phyloP scores from a whole-genome alignment of 2,888 invertebrate species.

The Geotrupes spiniger region DNA sequence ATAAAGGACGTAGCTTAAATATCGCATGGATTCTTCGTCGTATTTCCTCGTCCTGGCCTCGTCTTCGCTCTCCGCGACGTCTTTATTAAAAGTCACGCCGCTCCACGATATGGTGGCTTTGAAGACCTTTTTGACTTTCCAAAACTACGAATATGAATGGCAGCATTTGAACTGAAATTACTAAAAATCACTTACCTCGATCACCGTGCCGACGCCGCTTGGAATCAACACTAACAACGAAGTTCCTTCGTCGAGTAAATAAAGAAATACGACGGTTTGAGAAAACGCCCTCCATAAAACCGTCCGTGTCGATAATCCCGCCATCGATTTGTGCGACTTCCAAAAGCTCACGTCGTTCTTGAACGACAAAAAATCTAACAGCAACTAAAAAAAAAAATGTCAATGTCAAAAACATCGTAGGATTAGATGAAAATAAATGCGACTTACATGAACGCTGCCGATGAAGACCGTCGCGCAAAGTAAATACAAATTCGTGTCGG shows the following conservation, averaged over 20 bases:
- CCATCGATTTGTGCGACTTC: constrained; percentile 81
- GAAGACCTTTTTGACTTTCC: constrained; percentile 93
- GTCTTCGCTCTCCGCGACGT: constrained; percentile 52
- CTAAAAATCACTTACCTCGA: constrained; percentile 68
- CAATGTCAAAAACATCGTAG: background rate
- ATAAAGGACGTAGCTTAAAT: constrained; percentile 84
- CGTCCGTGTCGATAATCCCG: constrained; percentile 83
- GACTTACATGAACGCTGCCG: constrained; percentile 88
- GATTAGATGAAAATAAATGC: constrained; percentile 5
- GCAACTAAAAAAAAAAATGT: constrained; percentile 63
- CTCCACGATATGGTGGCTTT: constrained; percentile 56
- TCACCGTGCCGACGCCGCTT: constrained; percentile 79
- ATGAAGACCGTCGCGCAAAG: constrained; percentile 86
- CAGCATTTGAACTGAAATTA: background rate
- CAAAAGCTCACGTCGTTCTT: constrained; percentile 98
- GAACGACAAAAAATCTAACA: constrained; percentile 96
- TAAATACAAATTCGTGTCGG: constrained; percentile 91
- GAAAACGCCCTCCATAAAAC: constrained; percentile 94
- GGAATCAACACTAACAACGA: constrained; percentile 87
- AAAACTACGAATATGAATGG: constrained; percentile 59
- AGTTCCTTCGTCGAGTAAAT: constrained; percentile 88
- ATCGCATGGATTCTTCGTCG: constrained; percentile 91
- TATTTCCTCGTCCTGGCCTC: constrained; percentile 82
- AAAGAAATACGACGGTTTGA: constrained; percentile 86
- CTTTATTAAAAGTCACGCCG: constrained; percentile 46